Evolutionary conservation across 1,140 invertebrate genomes (phyloP).

Genomic region (Cydia pomonella): DNA sequence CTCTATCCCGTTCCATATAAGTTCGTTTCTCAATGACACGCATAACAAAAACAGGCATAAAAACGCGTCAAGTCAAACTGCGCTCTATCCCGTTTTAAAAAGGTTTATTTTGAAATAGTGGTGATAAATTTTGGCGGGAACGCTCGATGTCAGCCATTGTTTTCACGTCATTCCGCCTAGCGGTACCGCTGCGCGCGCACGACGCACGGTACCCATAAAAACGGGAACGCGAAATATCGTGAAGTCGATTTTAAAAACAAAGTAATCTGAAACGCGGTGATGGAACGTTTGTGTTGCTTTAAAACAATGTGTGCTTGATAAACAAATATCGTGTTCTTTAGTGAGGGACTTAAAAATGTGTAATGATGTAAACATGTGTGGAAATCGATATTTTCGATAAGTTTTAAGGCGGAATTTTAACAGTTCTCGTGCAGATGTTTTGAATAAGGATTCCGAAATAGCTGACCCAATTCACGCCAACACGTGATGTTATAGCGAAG

Average conservation of each 20-base stretch:
- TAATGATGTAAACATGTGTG: not conserved
- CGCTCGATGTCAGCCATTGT: not conserved
- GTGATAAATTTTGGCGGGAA: slow-evolving; percentile 23
- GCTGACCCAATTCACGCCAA: not conserved
- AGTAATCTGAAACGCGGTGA: not conserved
- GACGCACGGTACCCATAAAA: slow-evolving; percentile 3
- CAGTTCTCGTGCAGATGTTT: not conserved
- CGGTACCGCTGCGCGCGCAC: slow-evolving; percentile 13
- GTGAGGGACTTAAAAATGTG: not conserved
- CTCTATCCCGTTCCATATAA: not conserved
- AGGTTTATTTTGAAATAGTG: not conserved
- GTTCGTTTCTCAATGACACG: not conserved
- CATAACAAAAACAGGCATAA: not conserved
- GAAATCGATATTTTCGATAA: not conserved
- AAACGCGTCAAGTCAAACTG: slow-evolving; percentile 8
- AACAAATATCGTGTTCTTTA: not conserved
- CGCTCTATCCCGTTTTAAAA: not conserved
- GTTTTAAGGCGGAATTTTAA: slow-evolving; percentile 3
- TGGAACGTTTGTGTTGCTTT: not conserved
- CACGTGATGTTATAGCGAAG: slow-evolving; percentile 6
- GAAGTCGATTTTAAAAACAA: slow-evolving; percentile 5
- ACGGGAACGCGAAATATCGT: not conserved
- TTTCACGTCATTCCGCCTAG: slow-evolving; percentile 33
- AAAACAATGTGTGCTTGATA: not conserved
- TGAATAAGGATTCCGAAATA: not conserved